Evolutionary conservation across 2,888 invertebrate species (phyloP).

Genomic region (Steinernema scapterisci): DNA sequence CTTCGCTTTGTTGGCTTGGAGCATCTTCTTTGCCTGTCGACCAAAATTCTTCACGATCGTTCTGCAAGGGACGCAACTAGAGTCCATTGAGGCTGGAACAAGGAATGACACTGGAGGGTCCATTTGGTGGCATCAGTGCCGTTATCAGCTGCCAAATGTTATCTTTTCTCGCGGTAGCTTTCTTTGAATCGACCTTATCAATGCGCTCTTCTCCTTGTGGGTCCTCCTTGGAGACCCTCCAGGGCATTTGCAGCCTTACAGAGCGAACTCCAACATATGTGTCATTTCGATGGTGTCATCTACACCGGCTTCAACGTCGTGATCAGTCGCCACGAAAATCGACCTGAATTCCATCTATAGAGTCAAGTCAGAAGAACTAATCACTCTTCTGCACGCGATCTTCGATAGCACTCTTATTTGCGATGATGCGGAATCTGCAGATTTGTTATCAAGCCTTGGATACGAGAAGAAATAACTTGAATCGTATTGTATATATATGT

Average conservation of each 20-base stretch:
- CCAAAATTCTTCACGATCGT: neutral
- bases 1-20: slow-evolving; percentile 2
- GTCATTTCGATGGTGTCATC: neutral
- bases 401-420: too few relatives aligned
- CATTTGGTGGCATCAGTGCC: neutral
- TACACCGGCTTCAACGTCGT: too few relatives aligned
- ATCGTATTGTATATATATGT: too few relatives aligned
- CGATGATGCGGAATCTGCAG: too few relatives aligned
- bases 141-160: slow-evolving; percentile 26
- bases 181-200: neutral
- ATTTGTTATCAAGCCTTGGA: too few relatives aligned
- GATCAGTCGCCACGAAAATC: too few relatives aligned
- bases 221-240: neutral
- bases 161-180: slow-evolving; percentile 12
- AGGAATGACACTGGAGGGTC: neutral
- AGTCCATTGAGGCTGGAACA: slow-evolving; percentile 12
- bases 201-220: neutral
- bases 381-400: too few relatives aligned
- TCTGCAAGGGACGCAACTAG: slow-evolving; percentile 8
- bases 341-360: too few relatives aligned
- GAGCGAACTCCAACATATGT: neutral
- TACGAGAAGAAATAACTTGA: too few relatives aligned
- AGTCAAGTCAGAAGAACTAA: too few relatives aligned
- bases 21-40: slow-evolving; percentile 19
- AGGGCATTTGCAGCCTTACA: neutral